Percentiles rank a stretch among this genome's conserved stretches.
These are phyloP conservation scores for Exephanes ischioxanthus DNA, from an alignment of 2,888 invertebrate species.

Conservation along the genomic window DNA sequence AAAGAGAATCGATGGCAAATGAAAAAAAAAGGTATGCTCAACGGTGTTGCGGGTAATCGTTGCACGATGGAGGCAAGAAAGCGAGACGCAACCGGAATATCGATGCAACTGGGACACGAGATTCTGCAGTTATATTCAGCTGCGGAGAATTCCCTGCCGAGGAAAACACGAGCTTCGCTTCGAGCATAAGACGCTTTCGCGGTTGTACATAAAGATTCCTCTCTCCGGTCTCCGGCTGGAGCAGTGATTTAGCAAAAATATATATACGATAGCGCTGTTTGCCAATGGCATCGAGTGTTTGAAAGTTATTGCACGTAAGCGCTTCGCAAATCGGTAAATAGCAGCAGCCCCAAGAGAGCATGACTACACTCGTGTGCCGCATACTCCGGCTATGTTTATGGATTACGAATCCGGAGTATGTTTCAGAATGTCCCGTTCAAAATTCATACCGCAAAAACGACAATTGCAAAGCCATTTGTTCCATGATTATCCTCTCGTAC, in stretches of 20 bases:
- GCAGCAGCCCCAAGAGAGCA: constrained; percentile 19
- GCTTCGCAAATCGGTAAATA: constrained; percentile 33
- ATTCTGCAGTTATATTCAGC: constrained; percentile 12
- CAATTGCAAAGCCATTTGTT: not conserved
- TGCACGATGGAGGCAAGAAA: constrained; percentile 24
- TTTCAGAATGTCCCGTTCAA: not conserved
- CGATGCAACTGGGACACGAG: constrained; percentile 22
- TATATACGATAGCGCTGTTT: constrained; percentile 37
- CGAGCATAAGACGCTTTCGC: not conserved
- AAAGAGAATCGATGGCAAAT: constrained; percentile 5
- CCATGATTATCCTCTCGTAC: not conserved
- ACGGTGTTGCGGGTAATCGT: constrained; percentile 38
- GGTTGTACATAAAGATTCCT: constrained; percentile 31
- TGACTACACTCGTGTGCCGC: not conserved
- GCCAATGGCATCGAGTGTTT: constrained; percentile 38
- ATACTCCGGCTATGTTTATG: not conserved
- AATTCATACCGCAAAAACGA: not conserved
- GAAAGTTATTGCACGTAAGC: constrained; percentile 46
- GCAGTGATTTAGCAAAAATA: constrained; percentile 38
- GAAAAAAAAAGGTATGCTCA: constrained; percentile 9
- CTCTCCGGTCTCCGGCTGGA: constrained; percentile 5
- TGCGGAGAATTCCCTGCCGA: not conserved
- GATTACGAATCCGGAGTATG: not conserved
- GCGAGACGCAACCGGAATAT: constrained; percentile 19
- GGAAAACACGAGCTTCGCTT: constrained; percentile 7